These are phyloP conservation scores for Hycleus phaleratus DNA, from an alignment of 1,140 invertebrate species.

Conservation along the genomic window DNA sequence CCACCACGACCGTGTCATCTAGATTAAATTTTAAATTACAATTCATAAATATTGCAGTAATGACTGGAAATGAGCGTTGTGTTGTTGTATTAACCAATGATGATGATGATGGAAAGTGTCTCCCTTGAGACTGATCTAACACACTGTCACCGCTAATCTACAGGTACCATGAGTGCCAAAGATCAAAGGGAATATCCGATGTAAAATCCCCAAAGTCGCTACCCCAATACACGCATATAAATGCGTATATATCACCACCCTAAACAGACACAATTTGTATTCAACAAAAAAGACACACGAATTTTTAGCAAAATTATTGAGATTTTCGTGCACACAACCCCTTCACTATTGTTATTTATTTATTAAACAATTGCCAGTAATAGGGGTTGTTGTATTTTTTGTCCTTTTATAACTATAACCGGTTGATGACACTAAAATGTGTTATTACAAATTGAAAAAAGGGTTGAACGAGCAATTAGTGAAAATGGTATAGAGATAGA, in stretches of 20 bases:
- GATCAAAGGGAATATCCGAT: slow-evolving; percentile 12
- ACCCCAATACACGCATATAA: too few species aligned
- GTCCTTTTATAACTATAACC: too few species aligned
- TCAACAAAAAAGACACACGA: too few species aligned
- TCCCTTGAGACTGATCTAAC: slow-evolving; percentile 8
- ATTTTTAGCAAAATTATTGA: too few species aligned
- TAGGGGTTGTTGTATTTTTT: too few species aligned
- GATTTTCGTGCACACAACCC: too few species aligned
- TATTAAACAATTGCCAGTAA: too few species aligned
- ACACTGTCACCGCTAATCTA: slow-evolving; percentile 15
- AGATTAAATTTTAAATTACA: slow-evolving; percentile 13
- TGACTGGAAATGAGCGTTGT: slow-evolving; percentile 10
- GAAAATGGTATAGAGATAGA: slow-evolving; percentile 16
- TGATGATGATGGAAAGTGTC: slow-evolving; percentile 7
- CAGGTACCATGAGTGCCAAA: slow-evolving; percentile 14
- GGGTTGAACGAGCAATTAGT: slow-evolving; percentile 29
- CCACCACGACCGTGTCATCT: too few species aligned
- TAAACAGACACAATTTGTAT: too few species aligned
- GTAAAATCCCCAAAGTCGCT: background rate
- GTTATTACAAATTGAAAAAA: slow-evolving; percentile 17
- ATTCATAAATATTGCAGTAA: slow-evolving; percentile 12
- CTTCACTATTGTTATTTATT: too few species aligned
- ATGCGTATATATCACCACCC: too few species aligned
- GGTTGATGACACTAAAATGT: background rate
- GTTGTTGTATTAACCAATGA: slow-evolving; percentile 4